These are phyloP conservation scores for Phaethon lepturus DNA, from an alignment of 2,113 vertebrate genomes.

Conservation along the genomic window DNA sequence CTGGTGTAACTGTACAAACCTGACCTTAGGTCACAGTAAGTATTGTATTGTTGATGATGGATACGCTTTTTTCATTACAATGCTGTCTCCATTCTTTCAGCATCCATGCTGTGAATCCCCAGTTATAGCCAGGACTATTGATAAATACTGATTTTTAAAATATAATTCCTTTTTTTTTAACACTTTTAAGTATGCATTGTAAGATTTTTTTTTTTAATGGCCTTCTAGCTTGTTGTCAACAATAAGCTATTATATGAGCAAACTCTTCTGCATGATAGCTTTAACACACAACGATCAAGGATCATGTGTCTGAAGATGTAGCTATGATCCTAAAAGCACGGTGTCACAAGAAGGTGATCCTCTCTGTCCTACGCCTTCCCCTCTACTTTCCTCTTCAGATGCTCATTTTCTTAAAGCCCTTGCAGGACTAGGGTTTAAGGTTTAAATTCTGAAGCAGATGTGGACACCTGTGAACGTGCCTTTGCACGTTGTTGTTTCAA, in stretches of 20 bases:
- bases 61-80: constrained; percentile 71
- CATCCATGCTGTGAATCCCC: constrained; percentile 57
- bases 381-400: constrained; percentile 20
- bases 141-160: constrained; percentile 68
- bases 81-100: constrained; percentile 68
- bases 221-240: constrained; percentile 57
- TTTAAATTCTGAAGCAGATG: constrained; percentile 27
- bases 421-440: not conserved
- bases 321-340: constrained; percentile 39
- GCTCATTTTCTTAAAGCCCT: not conserved
- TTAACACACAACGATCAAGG: constrained; percentile 16
- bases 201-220: not conserved
- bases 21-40: constrained; percentile 60
- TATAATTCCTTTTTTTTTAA: not conserved
- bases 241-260: constrained; percentile 50
- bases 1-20: constrained; percentile 60
- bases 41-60: constrained; percentile 68
- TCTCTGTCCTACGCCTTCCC: not conserved
- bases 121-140: constrained; percentile 51
- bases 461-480: not conserved
- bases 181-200: constrained; percentile 27
- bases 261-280: constrained; percentile 53
- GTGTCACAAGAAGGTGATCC: constrained; percentile 25
- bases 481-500: not conserved
- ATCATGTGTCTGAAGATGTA: not conserved